phyloP scores from a whole-genome alignment of 2,888 invertebrate genomes.

The Coronaproctus castanopsis region DNA sequence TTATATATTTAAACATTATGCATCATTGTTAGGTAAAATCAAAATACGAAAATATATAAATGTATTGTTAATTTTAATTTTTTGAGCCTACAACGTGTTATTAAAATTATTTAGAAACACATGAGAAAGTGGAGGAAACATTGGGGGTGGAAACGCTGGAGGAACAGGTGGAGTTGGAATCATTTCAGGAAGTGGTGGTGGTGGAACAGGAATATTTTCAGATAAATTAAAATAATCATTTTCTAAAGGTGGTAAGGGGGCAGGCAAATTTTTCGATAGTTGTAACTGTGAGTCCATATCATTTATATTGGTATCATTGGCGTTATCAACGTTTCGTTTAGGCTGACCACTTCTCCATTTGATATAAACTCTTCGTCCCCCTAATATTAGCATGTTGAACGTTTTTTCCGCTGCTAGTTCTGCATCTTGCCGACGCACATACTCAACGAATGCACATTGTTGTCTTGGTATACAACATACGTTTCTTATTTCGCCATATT shows the following conservation, averaged over 20 bases:
- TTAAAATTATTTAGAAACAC: background rate
- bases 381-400: conserved; percentile 74
- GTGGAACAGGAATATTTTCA: conserved; percentile 27
- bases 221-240: conserved; percentile 36
- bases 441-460: conserved; percentile 93
- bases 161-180: conserved; percentile 28
- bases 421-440: conserved; percentile 70
- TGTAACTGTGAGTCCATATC: conserved; percentile 23
- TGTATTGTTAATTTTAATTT: too few species aligned
- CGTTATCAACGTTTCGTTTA: conserved; percentile 24
- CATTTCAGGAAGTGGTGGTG: conserved; percentile 29
- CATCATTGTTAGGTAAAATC: too few species aligned
- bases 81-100: background rate
- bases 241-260: conserved; percentile 39
- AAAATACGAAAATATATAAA: too few species aligned
- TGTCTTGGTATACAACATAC: conserved; percentile 81
- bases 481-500: conserved; percentile 91
- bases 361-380: conserved; percentile 78
- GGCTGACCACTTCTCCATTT: conserved; percentile 92
- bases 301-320: background rate
- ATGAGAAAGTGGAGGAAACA: background rate
- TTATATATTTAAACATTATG: too few species aligned
- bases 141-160: conserved; percentile 5
- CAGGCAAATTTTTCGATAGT: conserved; percentile 58
- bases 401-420: conserved; percentile 89